A percentile compares a stretch with the other conserved stretches of the same genome.
Conservation (phyloP, 2,797 vertebrate species). For the Furcifer pardalis region DNA sequence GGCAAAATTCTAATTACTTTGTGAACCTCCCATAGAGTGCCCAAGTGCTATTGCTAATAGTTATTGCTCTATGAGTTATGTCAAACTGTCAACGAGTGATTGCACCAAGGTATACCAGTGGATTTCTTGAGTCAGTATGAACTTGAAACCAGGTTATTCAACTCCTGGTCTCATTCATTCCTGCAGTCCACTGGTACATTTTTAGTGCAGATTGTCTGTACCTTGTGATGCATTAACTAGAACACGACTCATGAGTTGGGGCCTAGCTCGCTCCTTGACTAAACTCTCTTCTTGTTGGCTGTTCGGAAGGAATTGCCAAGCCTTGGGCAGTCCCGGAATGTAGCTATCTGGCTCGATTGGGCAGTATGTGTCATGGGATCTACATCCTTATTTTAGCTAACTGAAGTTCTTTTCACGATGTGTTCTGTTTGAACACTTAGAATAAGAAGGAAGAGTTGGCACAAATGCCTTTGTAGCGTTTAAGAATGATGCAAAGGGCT, state of each 20-base stretch:
- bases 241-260: too few species aligned
- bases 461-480: background rate
- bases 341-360: background rate
- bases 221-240: background rate
- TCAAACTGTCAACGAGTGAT: background rate
- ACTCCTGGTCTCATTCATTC: background rate
- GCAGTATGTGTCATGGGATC: background rate
- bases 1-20: too few species aligned
- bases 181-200: background rate
- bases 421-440: background rate
- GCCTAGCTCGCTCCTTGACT: background rate
- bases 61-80: too few species aligned
- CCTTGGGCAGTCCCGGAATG: too few species aligned
- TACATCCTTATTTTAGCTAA: background rate
- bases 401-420: constrained; percentile 19
- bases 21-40: too few species aligned
- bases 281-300: background rate
- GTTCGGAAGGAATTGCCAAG: background rate
- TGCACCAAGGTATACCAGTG: background rate
- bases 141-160: background rate
- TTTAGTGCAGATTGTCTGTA: background rate
- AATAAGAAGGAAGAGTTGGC: background rate
- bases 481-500: background rate
- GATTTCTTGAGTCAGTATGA: background rate
- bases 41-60: too few species aligned